Percentiles rank a stretch among this genome's conserved stretches.
These are phyloP conservation scores for Neuroscelio doddi DNA, from an alignment of 2,888 invertebrate genomes.

Conservation along the genomic window DNA sequence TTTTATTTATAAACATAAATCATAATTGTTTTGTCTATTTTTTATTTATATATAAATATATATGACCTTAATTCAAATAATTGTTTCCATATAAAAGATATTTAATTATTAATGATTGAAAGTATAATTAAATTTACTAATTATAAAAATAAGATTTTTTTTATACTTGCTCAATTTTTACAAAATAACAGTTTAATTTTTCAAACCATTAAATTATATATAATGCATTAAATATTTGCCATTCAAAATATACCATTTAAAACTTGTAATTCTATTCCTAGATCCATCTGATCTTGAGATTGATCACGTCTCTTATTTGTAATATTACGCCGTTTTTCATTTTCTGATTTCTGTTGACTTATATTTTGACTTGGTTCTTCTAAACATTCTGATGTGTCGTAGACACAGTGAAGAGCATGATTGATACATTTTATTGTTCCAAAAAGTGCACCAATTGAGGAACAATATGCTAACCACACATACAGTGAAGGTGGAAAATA, in stretches of 20 bases:
- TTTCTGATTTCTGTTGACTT: slow-evolving; percentile 74
- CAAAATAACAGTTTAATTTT: too few species aligned
- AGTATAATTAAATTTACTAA: too few species aligned
- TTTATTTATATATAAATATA: too few species aligned
- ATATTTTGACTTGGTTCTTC: slow-evolving; percentile 75
- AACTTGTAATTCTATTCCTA: slow-evolving; percentile 68
- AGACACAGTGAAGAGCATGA: slow-evolving; percentile 92
- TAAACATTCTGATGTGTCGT: slow-evolving; percentile 93
- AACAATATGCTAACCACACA: slow-evolving; percentile 91
- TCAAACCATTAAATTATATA: too few species aligned
- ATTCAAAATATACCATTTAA: slow-evolving; percentile 67
- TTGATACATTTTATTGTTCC: slow-evolving; percentile 89
- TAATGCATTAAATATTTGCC: too few species aligned
- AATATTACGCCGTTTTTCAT: slow-evolving; percentile 69
- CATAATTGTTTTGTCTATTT: too few species aligned
- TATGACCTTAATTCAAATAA: too few species aligned
- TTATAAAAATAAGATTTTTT: too few species aligned
- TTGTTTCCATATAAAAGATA: too few species aligned
- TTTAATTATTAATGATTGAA: too few species aligned
- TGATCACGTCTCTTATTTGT: slow-evolving; percentile 68
- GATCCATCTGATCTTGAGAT: slow-evolving; percentile 67
- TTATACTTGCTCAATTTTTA: too few species aligned
- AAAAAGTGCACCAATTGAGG: slow-evolving; percentile 86
- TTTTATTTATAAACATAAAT: too few species aligned
- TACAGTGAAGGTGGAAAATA: slow-evolving; percentile 88